Evolutionary conservation across 2,113 vertebrate species (phyloP), one percentile per base, ranked within the genome.

Genomic region (Tauraco erythrolophus): DNA sequence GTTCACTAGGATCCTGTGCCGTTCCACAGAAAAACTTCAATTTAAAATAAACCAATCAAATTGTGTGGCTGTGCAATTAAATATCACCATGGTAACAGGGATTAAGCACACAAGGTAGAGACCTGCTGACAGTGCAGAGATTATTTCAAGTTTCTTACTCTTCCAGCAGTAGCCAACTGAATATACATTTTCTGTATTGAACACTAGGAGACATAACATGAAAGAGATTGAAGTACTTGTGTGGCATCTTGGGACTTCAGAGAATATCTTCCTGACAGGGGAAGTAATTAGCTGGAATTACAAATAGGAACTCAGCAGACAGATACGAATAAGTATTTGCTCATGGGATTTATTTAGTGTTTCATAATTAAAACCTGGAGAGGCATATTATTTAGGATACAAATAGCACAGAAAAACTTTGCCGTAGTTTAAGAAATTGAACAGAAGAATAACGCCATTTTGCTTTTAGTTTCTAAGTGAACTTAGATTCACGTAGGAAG

Each of bases 281-380:
- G 82, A 97, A 97, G n/a, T 97, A 97, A 97, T 97, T 97, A 96
- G 45, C 14, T 97, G 65, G 83, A 95, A 96, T 95, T 95, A 90
- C 88, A 95, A 88, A 79, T 91, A 92, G 48, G 58, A 97, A 92
- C 41, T 91, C 94, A 61, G 76, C 78, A 93, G 86, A 91, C 71
- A 57, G 97, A 69, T 92, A 94, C 6, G 58, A 88, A 96, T 74
- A 96, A 84, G 43, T 37, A 8, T 84, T 93, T 84, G 46, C 69
- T 89, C 71, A 2, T 81, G 78, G 50, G 77, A 77, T 88, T 94
- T 96, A 87, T 97, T 96, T 87, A 95, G 92, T 0, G 0, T 72
- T 88, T 89, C 81, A 57, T 89, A 96, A 94, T 98, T 97, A 94
- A 97, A 96, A 95, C 71, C 77, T 88, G 70, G 68, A 72, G 79